A percentile compares a stretch with the other conserved stretches of the same genome.
These are phyloP conservation scores for Meloidogyne floridensis DNA, from an alignment of 1,140 invertebrate genomes.

Conservation along the genomic window DNA sequence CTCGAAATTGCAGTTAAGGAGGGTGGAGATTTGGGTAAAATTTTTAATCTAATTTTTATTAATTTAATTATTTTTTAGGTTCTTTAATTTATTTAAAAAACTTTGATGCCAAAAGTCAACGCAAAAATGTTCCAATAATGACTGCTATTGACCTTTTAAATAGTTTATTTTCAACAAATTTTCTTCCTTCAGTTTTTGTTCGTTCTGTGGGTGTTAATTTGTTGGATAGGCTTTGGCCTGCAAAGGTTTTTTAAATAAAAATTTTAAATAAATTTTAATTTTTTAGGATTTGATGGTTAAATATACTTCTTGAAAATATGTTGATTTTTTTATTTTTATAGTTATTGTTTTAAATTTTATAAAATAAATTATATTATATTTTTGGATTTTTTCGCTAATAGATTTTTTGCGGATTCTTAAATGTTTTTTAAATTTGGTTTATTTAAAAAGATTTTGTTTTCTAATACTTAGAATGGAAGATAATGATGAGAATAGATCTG, in stretches of 20 bases:
- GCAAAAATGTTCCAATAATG: conserved; percentile 85
- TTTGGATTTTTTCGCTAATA: not conserved
- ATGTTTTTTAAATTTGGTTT: not conserved
- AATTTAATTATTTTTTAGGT: conserved; percentile 61
- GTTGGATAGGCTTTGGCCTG: conserved; percentile 76
- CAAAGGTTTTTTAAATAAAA: conserved; percentile 73
- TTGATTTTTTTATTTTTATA: not conserved
- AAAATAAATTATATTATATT: not conserved
- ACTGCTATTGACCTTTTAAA: conserved; percentile 83
- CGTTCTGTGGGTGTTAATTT: conserved; percentile 83
- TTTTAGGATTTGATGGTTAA: conserved; percentile 49
- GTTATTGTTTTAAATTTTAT: not conserved
- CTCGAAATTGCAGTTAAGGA: conserved; percentile 75
- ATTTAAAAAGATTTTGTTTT: not conserved
- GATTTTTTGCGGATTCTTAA: not conserved
- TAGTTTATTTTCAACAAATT: conserved; percentile 78
- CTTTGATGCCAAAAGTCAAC: conserved; percentile 83
- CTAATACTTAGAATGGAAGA: not conserved
- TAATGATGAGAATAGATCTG: not conserved
- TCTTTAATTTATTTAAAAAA: conserved; percentile 72
- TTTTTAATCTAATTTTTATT: not conserved
- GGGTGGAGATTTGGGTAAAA: conserved; percentile 76
- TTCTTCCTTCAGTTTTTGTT: conserved; percentile 78
- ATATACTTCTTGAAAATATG: conserved; percentile 20
- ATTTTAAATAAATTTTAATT: not conserved